Evolutionary conservation across 2,113 vertebrate species (phyloP).

Genomic region (Eolophus roseicapilla): DNA sequence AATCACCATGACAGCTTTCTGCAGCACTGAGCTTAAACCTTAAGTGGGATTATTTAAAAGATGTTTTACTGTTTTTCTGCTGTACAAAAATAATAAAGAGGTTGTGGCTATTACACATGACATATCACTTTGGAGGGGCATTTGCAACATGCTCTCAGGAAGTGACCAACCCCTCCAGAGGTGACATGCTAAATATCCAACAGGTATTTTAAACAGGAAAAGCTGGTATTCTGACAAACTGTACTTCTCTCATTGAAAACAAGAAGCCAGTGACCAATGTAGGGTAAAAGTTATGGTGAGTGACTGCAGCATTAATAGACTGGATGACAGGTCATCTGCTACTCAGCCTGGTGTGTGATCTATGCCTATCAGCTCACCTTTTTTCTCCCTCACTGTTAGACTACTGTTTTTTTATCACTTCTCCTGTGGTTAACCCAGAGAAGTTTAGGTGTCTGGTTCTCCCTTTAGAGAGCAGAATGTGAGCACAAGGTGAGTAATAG

Average conservation of each 20-base stretch:
- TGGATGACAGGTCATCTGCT: not conserved
- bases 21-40: not conserved
- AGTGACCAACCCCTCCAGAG: not conserved
- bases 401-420: not conserved
- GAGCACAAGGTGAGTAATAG: not conserved
- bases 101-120: not conserved
- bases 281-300: not conserved
- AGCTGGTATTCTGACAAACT: not conserved
- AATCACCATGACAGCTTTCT: not conserved
- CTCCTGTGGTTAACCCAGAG: not conserved
- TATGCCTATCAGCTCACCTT: not conserved
- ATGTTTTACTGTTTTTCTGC: not conserved
- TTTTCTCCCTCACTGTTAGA: not conserved
- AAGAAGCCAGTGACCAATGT: not conserved
- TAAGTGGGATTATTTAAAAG: not conserved
- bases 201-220: not conserved
- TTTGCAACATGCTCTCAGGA: not conserved
- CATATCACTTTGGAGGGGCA: not conserved
- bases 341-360: not conserved
- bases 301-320: not conserved
- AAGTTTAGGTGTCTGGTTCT: not conserved
- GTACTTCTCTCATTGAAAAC: slow-evolving; percentile 15
- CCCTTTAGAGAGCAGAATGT: not conserved
- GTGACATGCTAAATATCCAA: not conserved
- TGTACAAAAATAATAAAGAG: not conserved